Evolutionary conservation across 2,888 invertebrate genomes (phyloP), one percentile per base, ranked within the genome.

Genomic region (Arrhopalites spinosus): DNA sequence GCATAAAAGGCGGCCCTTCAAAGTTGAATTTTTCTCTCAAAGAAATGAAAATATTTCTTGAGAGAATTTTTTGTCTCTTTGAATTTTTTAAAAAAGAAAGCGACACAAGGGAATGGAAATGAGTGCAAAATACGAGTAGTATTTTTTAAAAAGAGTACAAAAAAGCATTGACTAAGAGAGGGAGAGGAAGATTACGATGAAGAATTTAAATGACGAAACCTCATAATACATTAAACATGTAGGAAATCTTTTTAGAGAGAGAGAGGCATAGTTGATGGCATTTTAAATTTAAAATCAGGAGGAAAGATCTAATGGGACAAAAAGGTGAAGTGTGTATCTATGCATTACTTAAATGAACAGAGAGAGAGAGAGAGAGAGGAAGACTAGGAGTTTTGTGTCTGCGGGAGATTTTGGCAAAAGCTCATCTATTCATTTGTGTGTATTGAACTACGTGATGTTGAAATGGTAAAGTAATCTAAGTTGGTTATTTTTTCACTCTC

Each of bases 401-500:
- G 75, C 75, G 75, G 75, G 75, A 75, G 69, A 75, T 75, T 75
- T 75, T 75, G 69, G 75, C 69, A 69, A 75, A 70, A 68, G 75
- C 70, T 63, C 59, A 74, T 74, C 74, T 43, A 67, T 68, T 75
- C 74, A 63, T 20, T 20, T 63, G 2, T 64, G 73, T 1, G 61
- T 61, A 36, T n/a, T 56, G 56, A 29, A 30, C 30, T 29, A 25
- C 5, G 20, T 13, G 23, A 5, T 50, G 15, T 50, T 17, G 17
- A 17, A 50, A 50, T 50, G 50, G 50, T 50, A 50, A 50, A 5
- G 50, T 50, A 50, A 50, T 50, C 50, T 50, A 45, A 45, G 45
- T 45, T 45, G 43, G 67, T 61, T 61, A 67, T 67, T 67, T 67
- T 67, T 67, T 67, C 17, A 5, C 25, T 59, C 59, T 27, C 36